Evolutionary conservation across 2,113 vertebrate genomes (phyloP), one percentile per base, ranked within the genome.

Genomic region (Microcebus ravelobensis): DNA sequence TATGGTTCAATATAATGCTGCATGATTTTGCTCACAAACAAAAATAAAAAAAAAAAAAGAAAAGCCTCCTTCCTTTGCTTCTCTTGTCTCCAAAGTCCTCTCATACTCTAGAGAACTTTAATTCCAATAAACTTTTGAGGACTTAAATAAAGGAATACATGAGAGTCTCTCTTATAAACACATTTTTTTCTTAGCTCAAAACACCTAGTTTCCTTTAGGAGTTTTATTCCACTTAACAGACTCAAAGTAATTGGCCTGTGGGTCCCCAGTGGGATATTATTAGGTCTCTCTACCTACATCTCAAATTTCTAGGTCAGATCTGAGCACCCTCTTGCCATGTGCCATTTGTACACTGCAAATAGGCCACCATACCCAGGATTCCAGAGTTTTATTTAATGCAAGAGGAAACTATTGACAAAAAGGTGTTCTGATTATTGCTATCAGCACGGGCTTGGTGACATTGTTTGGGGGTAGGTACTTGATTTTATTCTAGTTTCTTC

Each of bases 251-350:
- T 95, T 96, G 98, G 74, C 36, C 88, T 5, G 1, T 55, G 48
- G 29, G 55, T 98, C 95, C 98, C 96, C 83, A 85, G n/a, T 42
- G 86, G 85, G 74, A 88, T 96, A 94, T 90, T 96, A 94, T 90
- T 96, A 93, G 55, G 82, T 90, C 94, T 97, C 98, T 96, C 90
- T 42, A 92, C 13, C 85, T 95, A 96, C 95, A 95, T 89, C 90
- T 97, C 94, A 82, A 96, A 71, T 98, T 98, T 98, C 96, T 97
- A 97, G 96, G 82, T 97, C 50, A 96, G 61, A 97, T 94, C 20
- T 96, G 52, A 97, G 95, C 86, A 97, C n/a, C 82, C 48, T 82
- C n/a, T 89, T 96, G 80, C 73, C 70, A 86, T 93, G 89, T 94
- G 84, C 91, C 52, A 71, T 82, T 79, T 93, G 67, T 3, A 97